Conservation (phyloP, 2,797 vertebrate genomes). For the Glossophaga mutica region DNA sequence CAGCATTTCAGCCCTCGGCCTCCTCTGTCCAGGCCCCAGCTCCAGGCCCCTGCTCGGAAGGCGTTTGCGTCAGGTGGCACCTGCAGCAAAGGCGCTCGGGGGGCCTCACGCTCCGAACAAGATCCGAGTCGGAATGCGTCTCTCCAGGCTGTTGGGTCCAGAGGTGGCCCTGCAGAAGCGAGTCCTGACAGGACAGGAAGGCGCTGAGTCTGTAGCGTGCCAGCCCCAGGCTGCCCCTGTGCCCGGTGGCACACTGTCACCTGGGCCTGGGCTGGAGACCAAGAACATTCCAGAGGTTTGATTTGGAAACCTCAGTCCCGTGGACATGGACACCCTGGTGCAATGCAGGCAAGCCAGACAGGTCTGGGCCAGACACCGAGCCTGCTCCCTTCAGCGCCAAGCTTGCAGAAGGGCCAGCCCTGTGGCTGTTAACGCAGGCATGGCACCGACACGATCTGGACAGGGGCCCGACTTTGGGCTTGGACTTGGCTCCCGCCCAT, state of each 20-base stretch:
- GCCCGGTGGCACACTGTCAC: background rate
- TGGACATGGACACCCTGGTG: background rate
- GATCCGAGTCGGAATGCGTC: background rate
- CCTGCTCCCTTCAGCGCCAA: background rate
- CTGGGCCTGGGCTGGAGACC: background rate
- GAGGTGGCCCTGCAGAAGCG: background rate
- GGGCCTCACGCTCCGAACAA: background rate
- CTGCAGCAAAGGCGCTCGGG: background rate
- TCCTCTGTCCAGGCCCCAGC: background rate
- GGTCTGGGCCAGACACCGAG: background rate
- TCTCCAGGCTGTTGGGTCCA: background rate
- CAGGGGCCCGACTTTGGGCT: background rate
- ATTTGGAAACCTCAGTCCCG: background rate
- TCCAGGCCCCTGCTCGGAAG: fast-evolving
- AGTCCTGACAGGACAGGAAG: background rate
- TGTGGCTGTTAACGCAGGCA: fast-evolving
- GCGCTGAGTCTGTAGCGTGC: background rate
- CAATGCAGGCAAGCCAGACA: fast-evolving
- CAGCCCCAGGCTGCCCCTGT: background rate
- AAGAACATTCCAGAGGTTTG: background rate
- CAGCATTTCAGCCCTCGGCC: no score
- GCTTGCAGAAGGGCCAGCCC: background rate
- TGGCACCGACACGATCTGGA: fast-evolving
- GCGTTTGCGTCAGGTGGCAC: background rate
- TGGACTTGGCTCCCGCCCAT: fast-evolving